Percentiles rank a stretch among this genome's conserved stretches.
Evolutionary conservation across 2,797 vertebrate genomes (phyloP).

Genomic region (Lateolabrax maculatus): DNA sequence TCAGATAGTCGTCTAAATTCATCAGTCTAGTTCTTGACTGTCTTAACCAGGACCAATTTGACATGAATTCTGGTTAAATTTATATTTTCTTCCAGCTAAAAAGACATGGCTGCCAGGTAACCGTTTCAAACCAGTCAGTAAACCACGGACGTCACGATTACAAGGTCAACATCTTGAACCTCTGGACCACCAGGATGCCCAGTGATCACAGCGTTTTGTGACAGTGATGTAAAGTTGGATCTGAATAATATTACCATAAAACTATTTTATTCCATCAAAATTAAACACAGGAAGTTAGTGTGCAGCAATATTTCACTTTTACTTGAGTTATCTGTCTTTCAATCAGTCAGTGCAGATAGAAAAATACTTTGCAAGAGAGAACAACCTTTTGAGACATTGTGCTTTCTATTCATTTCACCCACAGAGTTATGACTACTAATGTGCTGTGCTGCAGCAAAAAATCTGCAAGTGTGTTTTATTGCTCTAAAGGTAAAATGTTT

Average conservation of each 20-base stretch:
- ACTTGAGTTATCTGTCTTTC: conserved; percentile 1
- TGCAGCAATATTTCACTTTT: not conserved
- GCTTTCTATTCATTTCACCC: not conserved
- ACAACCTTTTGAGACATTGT: not conserved
- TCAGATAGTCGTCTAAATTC: not conserved
- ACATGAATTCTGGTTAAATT: no score
- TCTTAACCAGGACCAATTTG: not conserved
- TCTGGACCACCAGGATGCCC: not conserved
- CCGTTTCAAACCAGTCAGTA: no score
- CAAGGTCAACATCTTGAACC: not conserved
- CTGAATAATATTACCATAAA: not conserved
- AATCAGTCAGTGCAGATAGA: conserved; percentile 7
- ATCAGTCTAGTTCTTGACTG: not conserved
- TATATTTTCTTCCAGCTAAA: no score
- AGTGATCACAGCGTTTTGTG: not conserved
- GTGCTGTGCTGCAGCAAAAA: conserved; percentile 2
- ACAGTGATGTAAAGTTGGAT: not conserved
- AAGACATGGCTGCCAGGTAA: no score
- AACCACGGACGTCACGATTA: not conserved
- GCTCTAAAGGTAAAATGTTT: not conserved
- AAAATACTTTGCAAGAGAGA: not conserved
- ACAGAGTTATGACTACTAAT: conserved; percentile 6
- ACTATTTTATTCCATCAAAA: not conserved
- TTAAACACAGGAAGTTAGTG: not conserved
- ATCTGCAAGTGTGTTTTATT: conserved; percentile 1